Percentiles rank a stretch among this genome's conserved stretches.
phyloP scores from a whole-genome alignment of 2,797 vertebrate genomes.

The Microctenopoma stevenorrisi region DNA sequence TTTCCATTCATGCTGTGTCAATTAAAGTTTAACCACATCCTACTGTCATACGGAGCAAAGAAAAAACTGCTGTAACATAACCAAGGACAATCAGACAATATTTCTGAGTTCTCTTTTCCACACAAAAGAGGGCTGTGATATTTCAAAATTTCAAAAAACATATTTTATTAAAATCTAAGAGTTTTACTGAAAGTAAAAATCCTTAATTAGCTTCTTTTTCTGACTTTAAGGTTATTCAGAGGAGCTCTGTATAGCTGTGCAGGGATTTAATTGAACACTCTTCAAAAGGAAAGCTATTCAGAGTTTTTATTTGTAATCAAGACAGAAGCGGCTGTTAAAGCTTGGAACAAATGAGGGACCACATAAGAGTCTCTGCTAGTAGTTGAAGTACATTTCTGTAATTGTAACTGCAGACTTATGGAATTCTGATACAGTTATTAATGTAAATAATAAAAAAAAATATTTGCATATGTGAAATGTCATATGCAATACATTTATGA shows the following conservation, averaged over 20 bases:
- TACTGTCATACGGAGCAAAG: not conserved
- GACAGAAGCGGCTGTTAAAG: constrained; percentile 1
- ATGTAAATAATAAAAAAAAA: not conserved
- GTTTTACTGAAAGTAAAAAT: constrained; percentile 2
- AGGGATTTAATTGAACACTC: not conserved
- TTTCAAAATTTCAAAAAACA: not conserved
- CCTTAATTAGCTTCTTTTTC: constrained; percentile 11
- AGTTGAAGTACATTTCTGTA: not conserved
- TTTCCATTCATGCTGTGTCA: not conserved
- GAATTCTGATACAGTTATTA: not conserved
- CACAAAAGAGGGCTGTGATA: not conserved
- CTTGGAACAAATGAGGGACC: not conserved
- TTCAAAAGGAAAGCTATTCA: not conserved
- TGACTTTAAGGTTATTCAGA: constrained; percentile 5
- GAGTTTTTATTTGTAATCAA: not conserved
- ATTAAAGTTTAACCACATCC: not conserved
- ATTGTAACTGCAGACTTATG: not conserved
- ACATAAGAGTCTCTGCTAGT: not conserved
- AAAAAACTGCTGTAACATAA: constrained; percentile 9
- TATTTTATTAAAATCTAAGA: constrained; percentile 21
- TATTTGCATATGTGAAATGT: not conserved
- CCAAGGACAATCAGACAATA: constrained; percentile 8
- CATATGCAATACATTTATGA: not conserved
- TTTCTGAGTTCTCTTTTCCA: not conserved
- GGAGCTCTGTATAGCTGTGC: constrained; percentile 1